phyloP scores from a whole-genome alignment of 2,797 vertebrate species.

The Cichlasoma orientale region DNA sequence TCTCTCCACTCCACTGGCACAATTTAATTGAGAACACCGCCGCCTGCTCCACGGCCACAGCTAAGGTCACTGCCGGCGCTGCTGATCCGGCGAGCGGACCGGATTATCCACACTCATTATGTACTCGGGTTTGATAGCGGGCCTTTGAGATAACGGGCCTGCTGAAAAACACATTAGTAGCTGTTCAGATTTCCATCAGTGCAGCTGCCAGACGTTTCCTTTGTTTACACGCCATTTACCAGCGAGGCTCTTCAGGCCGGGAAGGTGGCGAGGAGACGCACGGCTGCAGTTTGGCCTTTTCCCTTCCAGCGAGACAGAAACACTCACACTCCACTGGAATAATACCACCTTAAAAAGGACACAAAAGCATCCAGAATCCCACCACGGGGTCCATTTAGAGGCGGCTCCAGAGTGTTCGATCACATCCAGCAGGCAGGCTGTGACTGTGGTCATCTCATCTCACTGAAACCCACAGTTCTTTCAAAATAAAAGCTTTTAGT shows the following conservation, averaged over 20 bases:
- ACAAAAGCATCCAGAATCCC: neutral
- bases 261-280: slow-evolving; percentile 21
- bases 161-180: slow-evolving; percentile 64
- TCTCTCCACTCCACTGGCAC: slow-evolving; percentile 8
- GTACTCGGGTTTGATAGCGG: slow-evolving; percentile 63
- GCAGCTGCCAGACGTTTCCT: slow-evolving; percentile 55
- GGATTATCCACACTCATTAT: slow-evolving; percentile 66
- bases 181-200: slow-evolving; percentile 72
- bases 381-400: neutral
- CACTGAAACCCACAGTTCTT: neutral
- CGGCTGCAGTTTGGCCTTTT: slow-evolving; percentile 20
- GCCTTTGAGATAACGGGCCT: slow-evolving; percentile 62
- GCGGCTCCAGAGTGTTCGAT: neutral
- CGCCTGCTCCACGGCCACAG: slow-evolving; percentile 8
- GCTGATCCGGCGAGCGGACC: slow-evolving; percentile 9
- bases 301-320: neutral
- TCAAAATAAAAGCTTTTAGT: neutral
- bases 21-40: slow-evolving; percentile 41
- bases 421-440: neutral
- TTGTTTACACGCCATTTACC: slow-evolving; percentile 67
- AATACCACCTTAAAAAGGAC: neutral
- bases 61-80: slow-evolving; percentile 39
- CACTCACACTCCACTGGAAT: neutral
- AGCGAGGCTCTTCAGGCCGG: slow-evolving; percentile 42
- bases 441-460: neutral